These are phyloP conservation scores for Nomada fucata DNA, from an alignment of 2,888 invertebrate genomes.

Conservation along the genomic window DNA sequence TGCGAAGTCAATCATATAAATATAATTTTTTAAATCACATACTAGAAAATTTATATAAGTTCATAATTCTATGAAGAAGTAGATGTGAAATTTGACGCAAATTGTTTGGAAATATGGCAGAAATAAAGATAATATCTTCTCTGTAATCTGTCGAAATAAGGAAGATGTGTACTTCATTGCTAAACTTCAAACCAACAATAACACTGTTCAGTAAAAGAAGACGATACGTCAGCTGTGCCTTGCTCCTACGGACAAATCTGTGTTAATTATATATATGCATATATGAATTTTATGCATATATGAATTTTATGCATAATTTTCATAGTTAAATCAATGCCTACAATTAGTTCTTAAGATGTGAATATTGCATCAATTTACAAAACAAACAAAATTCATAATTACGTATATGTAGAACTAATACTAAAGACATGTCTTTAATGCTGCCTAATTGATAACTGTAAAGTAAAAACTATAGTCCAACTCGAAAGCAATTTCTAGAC, in stretches of 20 bases:
- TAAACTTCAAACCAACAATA: conserved; percentile 42
- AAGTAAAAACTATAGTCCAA: conserved; percentile 38
- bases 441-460: conserved; percentile 58
- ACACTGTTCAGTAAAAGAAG: conserved; percentile 61
- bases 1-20: conserved; percentile 59
- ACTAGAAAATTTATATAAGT: conserved; percentile 64
- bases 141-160: conserved; percentile 35
- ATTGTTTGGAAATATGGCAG: conserved; percentile 46
- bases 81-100: conserved; percentile 39
- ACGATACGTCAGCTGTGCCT: conserved; percentile 75
- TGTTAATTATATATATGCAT: conserved; percentile 64
- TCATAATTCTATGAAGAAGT: conserved; percentile 54
- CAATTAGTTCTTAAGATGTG: conserved; percentile 61
- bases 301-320: conserved; percentile 58
- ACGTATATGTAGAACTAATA: conserved; percentile 43
- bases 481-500: conserved; percentile 57
- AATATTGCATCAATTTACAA: conserved; percentile 49
- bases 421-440: conserved; percentile 45
- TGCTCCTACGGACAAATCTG: conserved; percentile 74
- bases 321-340: conserved; percentile 56
- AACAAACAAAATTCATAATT: conserved; percentile 25
- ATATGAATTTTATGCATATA: conserved; percentile 49
- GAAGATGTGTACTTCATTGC: conserved; percentile 47
- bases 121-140: conserved; percentile 44
- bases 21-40: conserved; percentile 65